Base-by-base conservation (phyloP, 2,888 invertebrate species). In the Eueremaeus valkanovi region DNA sequence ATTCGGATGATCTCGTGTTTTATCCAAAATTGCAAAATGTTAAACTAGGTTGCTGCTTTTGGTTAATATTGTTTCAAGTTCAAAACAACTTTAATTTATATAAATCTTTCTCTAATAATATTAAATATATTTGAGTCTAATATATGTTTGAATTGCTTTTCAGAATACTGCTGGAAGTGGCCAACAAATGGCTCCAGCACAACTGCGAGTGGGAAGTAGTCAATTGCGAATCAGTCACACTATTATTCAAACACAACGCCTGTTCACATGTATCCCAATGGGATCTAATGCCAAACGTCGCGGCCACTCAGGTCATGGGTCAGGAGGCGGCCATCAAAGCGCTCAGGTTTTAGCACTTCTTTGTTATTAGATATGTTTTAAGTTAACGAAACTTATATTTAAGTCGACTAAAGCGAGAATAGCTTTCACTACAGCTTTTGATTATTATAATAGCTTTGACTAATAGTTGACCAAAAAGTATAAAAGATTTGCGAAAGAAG, bases 181-280 rank as follows among this genome's bases (percentile, higher is more conserved):
- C 75, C 13, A 75, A 75, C 42, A 63, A 42, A 72, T 75, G 75
- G 75, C 49, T 75, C 21, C 58, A 73, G 63, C 58, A 63, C 16
- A 75, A 72, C 61, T 61, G 9, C 3, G 61, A 75, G 5, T 75
- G 75, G 75, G 42, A 55, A 75, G 75, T 75, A 6, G 36, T 75
- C 33, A 75, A 75, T 72, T 75, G 75, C 42, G 75, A 75, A 40
- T 72, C 75, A 3, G 75, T 75, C 8, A 58, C 72, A 8, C 31
- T 75, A 33, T 21, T 72, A 27, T 75, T 72, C 29, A 51, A 51
- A 73, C 72, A 61, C 63, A 75, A 75, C 45, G 75, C 68, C 68
- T 68, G 68, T 40, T 68, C 68, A 5, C 68, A 68, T n/a, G 68
- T 68, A 9, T 68, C 68, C 2, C 68, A 68, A 68, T 68, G 68